Evolutionary conservation across 2,113 vertebrate species (phyloP), one percentile per base, ranked within the genome.

Genomic region (Zingel zingel): DNA sequence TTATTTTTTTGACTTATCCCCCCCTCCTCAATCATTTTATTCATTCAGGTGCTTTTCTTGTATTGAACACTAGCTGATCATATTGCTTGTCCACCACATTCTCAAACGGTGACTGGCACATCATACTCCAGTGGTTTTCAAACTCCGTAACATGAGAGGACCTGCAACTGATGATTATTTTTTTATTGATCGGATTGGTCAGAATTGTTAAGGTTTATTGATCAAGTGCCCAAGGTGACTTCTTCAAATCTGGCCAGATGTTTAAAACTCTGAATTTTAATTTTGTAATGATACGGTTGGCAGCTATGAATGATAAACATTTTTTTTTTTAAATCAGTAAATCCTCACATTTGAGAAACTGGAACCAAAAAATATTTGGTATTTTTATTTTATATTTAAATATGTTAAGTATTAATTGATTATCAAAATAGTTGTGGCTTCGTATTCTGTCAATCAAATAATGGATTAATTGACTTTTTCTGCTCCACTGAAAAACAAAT

Each of bases 1-100:
- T 94, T 81, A 27, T 83, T 89, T 68, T 68, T 79, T 80, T 76
- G 9, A 43, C 39, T 43, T 9, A 39, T 62, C 19, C 14, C n/a
- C 43, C 23, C 15, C n/a, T n/a, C n/a, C n/a, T n/a, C n/a, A n/a
- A 27, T 73, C 6, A 15, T 56, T 36, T 59, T 51, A 21, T 58
- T 19, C 1, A 73, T 59, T 4, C 11, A 3, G 65, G 15, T 63
- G 27, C 8, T 14, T 61, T 56, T 57, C n/a, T 27, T 27, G n/a
- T 12, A 12, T 56, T 51, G 12, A 67, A 72, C 45, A 47, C 4
- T 23, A 13, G 53, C 15, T 47, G 14, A 64, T 39, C 50, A 58
- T n/a, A 33, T 36, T 43, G 33, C 14, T 69, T 62, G 3, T 39
- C 16, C 14, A 48, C 23, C 58, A 23, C 15, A 74, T 50, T 30